Conservation (phyloP, 2,113 vertebrate species). For the Haemorhous mexicanus region DNA sequence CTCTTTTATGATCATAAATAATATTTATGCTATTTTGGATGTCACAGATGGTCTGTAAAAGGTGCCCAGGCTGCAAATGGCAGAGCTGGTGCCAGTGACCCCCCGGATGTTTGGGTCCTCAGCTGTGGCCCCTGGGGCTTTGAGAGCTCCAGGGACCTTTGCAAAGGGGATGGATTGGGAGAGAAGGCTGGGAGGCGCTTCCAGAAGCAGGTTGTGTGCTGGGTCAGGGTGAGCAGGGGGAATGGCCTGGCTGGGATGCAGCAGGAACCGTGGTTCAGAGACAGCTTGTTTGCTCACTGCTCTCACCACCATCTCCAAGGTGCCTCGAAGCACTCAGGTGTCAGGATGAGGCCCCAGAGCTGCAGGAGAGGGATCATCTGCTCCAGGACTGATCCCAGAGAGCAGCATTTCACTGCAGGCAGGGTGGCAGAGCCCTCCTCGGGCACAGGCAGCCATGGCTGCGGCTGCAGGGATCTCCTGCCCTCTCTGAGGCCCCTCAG, state of each 20-base stretch:
- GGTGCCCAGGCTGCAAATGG: rapidly evolving
- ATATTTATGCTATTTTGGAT: background rate
- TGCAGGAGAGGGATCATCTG: background rate
- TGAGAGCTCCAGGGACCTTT: background rate
- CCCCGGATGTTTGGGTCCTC: rapidly evolving
- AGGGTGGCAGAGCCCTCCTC: background rate
- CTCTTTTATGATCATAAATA: background rate
- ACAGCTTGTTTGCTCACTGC: background rate
- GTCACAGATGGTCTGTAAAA: background rate
- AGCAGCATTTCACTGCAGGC: background rate
- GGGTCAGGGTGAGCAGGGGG: background rate
- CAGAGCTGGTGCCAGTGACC: background rate
- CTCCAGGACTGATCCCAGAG: background rate
- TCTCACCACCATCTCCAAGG: rapidly evolving
- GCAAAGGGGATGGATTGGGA: background rate
- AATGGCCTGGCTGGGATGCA: background rate
- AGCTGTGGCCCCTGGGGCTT: background rate
- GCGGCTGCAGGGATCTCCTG: background rate
- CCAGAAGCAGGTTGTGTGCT: background rate
- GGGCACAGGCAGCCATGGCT: rapidly evolving
- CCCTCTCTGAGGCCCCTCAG: background rate
- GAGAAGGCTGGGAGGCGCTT: background rate
- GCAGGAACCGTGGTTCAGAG: rapidly evolving
- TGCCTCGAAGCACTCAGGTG: rapidly evolving
- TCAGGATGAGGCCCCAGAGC: background rate